Base-by-base conservation (phyloP, 2,113 vertebrate species). In the Lucifuga dentata region DNA sequence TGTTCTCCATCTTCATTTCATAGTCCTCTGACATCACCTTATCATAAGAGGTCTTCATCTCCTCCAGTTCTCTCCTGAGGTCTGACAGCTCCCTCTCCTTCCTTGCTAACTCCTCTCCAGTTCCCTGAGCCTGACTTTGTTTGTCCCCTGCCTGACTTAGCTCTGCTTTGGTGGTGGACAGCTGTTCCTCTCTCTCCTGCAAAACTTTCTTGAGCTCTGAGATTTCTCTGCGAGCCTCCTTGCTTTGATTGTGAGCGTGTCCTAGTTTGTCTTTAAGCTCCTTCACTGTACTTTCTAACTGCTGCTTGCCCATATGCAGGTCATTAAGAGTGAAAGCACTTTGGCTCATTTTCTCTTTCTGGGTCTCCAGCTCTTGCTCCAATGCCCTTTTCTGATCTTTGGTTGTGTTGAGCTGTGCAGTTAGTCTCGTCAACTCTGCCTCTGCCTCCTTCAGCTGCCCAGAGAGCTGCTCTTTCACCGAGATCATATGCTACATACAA, bases 381-480 rank as follows among this genome's bases (percentile, higher is more conserved):
- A 95, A 59, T 20, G 76, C 69, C 8, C 55, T 76, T 64, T 92
- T 95, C 86, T 93, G 92, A 13, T 90, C 89, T 73, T 80, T 92
- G 83, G 93, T 86, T 53, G 74, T 60, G 57, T 86, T 88, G 20
- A 96, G 84, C 45, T 96, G 93, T 3, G 73, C 60, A 45, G 92
- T 91, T 43, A 95, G 77, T 49, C 87, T 81, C 21, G 59, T 78
- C 36, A 94, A 71, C 65, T 92, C 70, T 1, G 24, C 56, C 21
- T 96, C 94, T 0, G 88, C 84, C 73, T 97, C 93, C 32, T 78
- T 91, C 53, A 89, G 91, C 36, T 98, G 94, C 33, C 85, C 91
- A 4, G 92, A 91, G 33, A 98, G 90, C 73, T 96, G 95, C 57
- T 98, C 95, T 87, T 96, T 99, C 76, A 96, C 87, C 2, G 91